Conservation (phyloP, 2,113 vertebrate species). For the Rhineura floridana region DNA sequence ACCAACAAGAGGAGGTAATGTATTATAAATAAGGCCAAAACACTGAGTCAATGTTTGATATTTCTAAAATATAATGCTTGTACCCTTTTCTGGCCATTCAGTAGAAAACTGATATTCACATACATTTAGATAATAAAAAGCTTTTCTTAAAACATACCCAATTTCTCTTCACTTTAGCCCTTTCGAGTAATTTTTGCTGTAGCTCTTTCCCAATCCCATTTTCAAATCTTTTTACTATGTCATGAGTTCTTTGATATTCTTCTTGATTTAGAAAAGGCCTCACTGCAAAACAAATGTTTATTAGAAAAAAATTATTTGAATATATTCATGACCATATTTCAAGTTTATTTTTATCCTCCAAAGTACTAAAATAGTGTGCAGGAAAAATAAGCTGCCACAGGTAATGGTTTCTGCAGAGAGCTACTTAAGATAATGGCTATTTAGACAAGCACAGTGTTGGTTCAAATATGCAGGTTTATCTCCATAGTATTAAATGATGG, state of each 20-base stretch:
- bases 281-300: constrained; percentile 76
- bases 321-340: not conserved
- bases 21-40: not conserved
- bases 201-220: constrained; percentile 85
- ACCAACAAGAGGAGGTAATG: not conserved
- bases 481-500: not conserved
- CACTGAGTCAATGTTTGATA: not conserved
- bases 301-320: not conserved
- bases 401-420: not conserved
- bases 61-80: not conserved
- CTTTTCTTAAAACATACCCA: constrained; percentile 81
- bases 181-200: constrained; percentile 89
- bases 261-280: constrained; percentile 87
- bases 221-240: constrained; percentile 85
- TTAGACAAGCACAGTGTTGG: not conserved
- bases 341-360: not conserved
- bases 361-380: not conserved
- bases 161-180: constrained; percentile 86
- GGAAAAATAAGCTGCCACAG: not conserved
- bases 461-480: not conserved
- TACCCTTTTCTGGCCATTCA: not conserved
- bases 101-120: not conserved
- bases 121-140: not conserved
- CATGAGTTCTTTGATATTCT: constrained; percentile 83
- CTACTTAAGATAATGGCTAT: not conserved